These are phyloP conservation scores for Lagopus muta DNA, from an alignment of 2,113 vertebrate species.

Conservation along the genomic window DNA sequence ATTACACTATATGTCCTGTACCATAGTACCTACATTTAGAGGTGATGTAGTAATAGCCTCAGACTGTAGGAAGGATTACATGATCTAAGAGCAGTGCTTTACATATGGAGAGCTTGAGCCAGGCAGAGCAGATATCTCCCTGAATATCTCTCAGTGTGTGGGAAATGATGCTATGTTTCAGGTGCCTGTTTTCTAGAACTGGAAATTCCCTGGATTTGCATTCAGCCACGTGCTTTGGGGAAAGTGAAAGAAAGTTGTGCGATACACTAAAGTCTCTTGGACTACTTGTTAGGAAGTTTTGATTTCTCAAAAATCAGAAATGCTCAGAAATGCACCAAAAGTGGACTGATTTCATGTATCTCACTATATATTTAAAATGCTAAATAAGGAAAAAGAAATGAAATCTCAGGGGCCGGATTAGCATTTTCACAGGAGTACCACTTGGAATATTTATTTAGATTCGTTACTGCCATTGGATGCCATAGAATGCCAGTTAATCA, in stretches of 20 bases:
- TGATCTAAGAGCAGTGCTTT: background rate
- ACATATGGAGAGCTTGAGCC: background rate
- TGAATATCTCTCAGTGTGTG: background rate
- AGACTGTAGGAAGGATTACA: background rate
- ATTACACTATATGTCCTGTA: background rate
- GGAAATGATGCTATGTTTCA: background rate
- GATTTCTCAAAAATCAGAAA: background rate
- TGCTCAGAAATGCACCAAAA: background rate
- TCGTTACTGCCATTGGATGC: background rate
- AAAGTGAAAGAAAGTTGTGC: background rate
- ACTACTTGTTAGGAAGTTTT: background rate
- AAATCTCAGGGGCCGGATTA: background rate
- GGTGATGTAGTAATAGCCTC: background rate
- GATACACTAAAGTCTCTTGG: background rate
- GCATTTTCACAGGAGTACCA: background rate
- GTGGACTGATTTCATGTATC: background rate
- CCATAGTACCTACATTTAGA: background rate
- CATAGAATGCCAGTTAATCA: background rate
- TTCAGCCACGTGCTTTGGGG: background rate
- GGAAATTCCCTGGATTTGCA: background rate
- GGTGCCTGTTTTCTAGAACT: background rate
- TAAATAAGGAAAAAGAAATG: background rate
- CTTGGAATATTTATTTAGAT: background rate
- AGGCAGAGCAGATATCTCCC: background rate
- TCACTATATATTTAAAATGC: background rate